Base-by-base conservation (phyloP, 1,140 invertebrate species). In the Caenorhabditis brenneri region DNA sequence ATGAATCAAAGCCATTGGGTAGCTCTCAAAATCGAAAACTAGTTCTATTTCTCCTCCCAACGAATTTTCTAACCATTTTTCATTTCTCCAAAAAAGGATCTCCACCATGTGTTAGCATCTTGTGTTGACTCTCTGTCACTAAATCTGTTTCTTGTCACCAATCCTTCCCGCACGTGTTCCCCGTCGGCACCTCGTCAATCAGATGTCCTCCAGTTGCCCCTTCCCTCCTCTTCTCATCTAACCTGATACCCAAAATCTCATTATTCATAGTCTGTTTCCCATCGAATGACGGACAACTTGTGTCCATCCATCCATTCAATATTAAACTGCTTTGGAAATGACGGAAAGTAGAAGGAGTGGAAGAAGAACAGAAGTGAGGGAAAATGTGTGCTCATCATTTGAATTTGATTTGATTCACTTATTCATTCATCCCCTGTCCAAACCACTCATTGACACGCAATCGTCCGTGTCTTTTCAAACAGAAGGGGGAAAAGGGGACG, bases 201-300 rank as follows among this genome's bases (percentile, higher is more conserved):
- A 74, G 65, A 31, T 74, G 65, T 55, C 53, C 36, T 36, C 27
- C 31, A 36, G 16, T 42, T 42, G n/a, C 10, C 10, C 10, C 24
- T 15, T 29, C 9, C 10, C 10, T 42, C 24, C 27, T 10, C n/a
- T n/a, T 42, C 33, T 74, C 65, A 46, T 74, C 65, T 74, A 74
- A 74, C 65, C 65, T 74, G 65, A 74, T 74, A 74, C 65, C 65
- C 65, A 74, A 74, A 74, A 42, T 74, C 65, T 74, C 65, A 74
- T 74, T 74, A 74, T 74, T 74, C 65, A 74, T 74, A 74, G 65
- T 74, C 65, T 74, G 65, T 74, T 74, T 74, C 65, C 65, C 65
- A 74, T 74, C 15, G 36, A 74, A 42, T 74, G 65, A 74, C 65
- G 36, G 65, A 74, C 65, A 74, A 74, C 65, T 74, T 74, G 65